phyloP scores from a whole-genome alignment of 2,113 vertebrate genomes.

The Lepus europaeus region DNA sequence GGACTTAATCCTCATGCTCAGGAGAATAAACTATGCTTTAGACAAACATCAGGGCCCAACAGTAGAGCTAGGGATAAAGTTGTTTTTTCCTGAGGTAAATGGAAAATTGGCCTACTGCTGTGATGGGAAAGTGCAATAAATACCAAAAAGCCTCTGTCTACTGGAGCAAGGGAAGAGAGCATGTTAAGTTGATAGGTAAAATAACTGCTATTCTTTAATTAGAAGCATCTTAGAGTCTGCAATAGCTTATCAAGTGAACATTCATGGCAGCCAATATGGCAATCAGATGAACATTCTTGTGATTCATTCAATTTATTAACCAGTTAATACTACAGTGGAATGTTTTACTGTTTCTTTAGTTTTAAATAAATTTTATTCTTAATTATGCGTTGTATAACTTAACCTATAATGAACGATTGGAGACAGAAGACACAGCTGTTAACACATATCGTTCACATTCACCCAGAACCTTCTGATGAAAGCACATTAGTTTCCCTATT shows the following conservation, averaged over 20 bases:
- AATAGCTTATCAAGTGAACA: conserved; percentile 25
- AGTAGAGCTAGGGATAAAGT: neutral
- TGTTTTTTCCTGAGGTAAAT: conserved; percentile 19
- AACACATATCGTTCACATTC: neutral
- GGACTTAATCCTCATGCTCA: neutral
- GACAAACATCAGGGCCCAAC: neutral
- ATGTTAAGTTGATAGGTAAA: neutral
- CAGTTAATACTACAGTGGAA: conserved; percentile 35
- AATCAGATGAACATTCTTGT: neutral
- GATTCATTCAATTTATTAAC: conserved; percentile 21
- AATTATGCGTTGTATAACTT: conserved; percentile 21
- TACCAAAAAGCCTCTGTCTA: neutral
- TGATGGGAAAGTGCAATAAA: neutral
- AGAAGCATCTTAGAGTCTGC: neutral
- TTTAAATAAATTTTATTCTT: conserved; percentile 51
- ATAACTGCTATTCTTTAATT: conserved; percentile 39
- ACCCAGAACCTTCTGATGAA: neutral
- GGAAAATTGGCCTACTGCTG: neutral
- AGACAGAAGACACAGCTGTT: neutral
- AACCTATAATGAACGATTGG: neutral
- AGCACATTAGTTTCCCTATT: neutral
- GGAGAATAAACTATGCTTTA: neutral
- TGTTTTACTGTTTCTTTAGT: conserved; percentile 29
- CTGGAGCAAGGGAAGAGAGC: neutral
- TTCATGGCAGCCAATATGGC: neutral